Evolutionary conservation across 2,113 vertebrate genomes (phyloP).

Genomic region (Hemichromis elongatus): DNA sequence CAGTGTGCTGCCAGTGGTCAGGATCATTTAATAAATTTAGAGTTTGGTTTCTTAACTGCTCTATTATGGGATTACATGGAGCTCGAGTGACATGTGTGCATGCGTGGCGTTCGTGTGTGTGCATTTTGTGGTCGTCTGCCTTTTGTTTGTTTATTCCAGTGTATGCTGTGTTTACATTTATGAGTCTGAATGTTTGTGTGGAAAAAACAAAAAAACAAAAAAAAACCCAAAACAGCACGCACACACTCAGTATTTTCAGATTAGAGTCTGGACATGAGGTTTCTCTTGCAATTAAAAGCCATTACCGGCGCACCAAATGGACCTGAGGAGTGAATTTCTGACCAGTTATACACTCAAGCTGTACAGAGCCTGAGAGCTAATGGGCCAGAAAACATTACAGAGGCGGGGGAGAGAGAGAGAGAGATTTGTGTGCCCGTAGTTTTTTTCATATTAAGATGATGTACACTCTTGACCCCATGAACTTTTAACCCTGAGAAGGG

Average conservation of each 20-base stretch:
- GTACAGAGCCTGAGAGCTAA: constrained; percentile 53
- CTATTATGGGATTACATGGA: constrained; percentile 28
- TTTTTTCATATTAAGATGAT: constrained; percentile 16
- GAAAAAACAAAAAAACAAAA: background rate
- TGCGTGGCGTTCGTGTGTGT: background rate
- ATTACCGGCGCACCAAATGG: constrained; percentile 49
- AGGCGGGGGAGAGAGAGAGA: background rate
- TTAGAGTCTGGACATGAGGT: constrained; percentile 28
- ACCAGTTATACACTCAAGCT: constrained; percentile 37
- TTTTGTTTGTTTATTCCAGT: background rate
- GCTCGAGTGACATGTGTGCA: background rate
- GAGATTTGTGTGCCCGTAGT: background rate
- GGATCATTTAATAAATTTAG: constrained; percentile 34
- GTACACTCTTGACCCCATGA: constrained; percentile 60
- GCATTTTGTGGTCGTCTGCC: background rate
- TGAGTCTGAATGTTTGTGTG: background rate
- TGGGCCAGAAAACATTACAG: constrained; percentile 52
- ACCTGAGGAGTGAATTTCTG: constrained; percentile 49
- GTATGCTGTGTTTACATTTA: constrained; percentile 6
- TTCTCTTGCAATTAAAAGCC: constrained; percentile 52
- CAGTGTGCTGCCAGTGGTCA: constrained; percentile 22
- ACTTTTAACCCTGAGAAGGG: constrained; percentile 67
- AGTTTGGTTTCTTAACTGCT: constrained; percentile 24
- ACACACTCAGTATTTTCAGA: constrained; percentile 19
- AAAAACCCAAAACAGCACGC: rapidly evolving